Conservation (phyloP, 2,888 invertebrate species). For the Ceratothoa steindachneri region DNA sequence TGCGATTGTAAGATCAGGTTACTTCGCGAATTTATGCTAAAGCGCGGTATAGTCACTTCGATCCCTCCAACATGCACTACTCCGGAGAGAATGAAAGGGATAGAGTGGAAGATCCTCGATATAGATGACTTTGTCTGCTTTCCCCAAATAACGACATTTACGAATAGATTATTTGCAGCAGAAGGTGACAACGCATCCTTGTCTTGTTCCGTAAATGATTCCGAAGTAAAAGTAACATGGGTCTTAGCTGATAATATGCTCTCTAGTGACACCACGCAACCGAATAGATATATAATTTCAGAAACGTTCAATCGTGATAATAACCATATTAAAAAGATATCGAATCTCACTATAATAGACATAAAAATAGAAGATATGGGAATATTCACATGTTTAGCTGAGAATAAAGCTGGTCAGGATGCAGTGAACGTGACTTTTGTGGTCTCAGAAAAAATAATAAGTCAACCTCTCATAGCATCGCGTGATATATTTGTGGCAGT, state of each 20-base stretch:
- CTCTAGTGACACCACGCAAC: constrained; percentile 28
- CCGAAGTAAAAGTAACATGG: constrained; percentile 69
- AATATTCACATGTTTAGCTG: constrained; percentile 75
- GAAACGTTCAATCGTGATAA: constrained; percentile 14
- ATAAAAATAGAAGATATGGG: constrained; percentile 77
- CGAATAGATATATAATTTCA: constrained; percentile 22
- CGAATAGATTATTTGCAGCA: constrained; percentile 32
- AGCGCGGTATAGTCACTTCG: constrained; percentile 70
- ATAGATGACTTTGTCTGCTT: constrained; percentile 76
- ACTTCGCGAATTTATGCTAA: constrained; percentile 77
- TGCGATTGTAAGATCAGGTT: constrained; percentile 82
- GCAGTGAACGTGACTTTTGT: constrained; percentile 69
- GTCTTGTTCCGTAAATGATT: constrained; percentile 58
- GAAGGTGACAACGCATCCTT: constrained; percentile 50
- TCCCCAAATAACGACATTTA: constrained; percentile 61
- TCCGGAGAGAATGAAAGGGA: constrained; percentile 66
- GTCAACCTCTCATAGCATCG: constrained; percentile 35
- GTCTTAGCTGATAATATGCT: constrained; percentile 44
- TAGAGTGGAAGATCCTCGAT: constrained; percentile 71
- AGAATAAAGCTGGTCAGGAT: constrained; percentile 71
- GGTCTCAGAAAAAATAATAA: constrained; percentile 50
- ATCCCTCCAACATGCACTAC: constrained; percentile 64
- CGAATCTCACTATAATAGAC: constrained; percentile 75
- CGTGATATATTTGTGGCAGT: constrained; percentile 37
- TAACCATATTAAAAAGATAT: constrained; percentile 58